Conservation (phyloP, 2,797 vertebrate species). For the Margarornis squamiger region DNA sequence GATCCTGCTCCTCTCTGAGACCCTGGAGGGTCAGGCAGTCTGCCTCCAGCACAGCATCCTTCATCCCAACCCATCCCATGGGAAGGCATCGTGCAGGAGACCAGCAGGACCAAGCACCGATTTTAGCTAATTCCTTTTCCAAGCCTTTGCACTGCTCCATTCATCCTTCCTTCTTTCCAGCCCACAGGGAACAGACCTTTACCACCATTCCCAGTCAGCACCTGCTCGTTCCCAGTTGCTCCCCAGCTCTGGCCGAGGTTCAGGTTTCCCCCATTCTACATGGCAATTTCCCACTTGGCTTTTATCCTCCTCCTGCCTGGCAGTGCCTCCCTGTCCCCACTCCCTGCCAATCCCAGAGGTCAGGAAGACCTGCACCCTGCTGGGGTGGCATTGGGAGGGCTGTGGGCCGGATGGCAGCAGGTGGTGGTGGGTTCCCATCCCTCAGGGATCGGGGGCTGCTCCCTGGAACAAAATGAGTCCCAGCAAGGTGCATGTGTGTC, state of each 20-base stretch:
- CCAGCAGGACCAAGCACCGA: accelerated
- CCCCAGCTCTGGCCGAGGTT: accelerated
- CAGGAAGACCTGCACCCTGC: not conserved
- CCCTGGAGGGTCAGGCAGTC: not conserved
- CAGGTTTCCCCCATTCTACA: accelerated
- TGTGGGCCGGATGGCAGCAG: accelerated
- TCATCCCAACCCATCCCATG: accelerated
- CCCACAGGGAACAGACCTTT: not conserved
- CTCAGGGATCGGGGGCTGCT: not conserved
- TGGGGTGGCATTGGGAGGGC: too few relatives aligned
- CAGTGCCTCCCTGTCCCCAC: accelerated
- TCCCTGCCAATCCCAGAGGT: not conserved
- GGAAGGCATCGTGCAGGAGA: accelerated
- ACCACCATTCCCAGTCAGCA: accelerated
- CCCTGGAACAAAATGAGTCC: not conserved
- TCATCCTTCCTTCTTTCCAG: not conserved
- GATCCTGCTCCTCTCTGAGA: not conserved
- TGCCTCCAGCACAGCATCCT: not conserved
- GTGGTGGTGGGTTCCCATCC: accelerated
- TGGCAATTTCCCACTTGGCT: accelerated
- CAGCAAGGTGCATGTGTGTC: not conserved
- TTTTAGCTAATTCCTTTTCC: accelerated
- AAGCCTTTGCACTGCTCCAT: not conserved
- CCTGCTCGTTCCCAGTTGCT: accelerated
- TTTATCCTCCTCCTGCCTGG: not conserved